These are phyloP conservation scores for Pyrgilauda ruficollis DNA, from an alignment of 2,113 vertebrate genomes.

Conservation along the genomic window DNA sequence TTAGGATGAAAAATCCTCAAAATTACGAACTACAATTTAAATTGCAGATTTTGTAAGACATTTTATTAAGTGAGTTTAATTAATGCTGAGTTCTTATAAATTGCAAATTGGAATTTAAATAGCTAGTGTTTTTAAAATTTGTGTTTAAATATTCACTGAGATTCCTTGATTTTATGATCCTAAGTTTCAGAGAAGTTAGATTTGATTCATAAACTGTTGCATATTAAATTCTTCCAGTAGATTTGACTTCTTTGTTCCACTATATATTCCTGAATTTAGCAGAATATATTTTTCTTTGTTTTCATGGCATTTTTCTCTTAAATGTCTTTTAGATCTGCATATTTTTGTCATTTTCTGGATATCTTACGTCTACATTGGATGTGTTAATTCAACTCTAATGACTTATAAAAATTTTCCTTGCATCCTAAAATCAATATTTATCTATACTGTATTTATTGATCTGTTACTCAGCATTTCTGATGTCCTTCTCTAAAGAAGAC, in stretches of 20 bases:
- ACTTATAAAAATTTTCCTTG: background rate
- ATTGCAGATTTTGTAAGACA: background rate
- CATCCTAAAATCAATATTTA: background rate
- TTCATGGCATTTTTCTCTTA: background rate
- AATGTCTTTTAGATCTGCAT: background rate
- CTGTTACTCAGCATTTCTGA: background rate
- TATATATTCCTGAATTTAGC: background rate
- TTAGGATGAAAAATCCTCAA: background rate
- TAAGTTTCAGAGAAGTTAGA: background rate
- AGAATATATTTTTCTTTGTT: background rate
- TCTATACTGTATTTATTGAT: background rate
- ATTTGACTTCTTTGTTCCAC: background rate
- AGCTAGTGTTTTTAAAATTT: background rate
- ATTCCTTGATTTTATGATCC: background rate
- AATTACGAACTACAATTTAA: background rate
- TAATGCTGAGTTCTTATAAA: background rate
- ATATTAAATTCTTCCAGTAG: background rate
- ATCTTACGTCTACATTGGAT: background rate
- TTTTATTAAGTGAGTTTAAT: background rate
- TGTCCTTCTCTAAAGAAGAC: background rate
- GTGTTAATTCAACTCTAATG: background rate
- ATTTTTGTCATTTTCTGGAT: background rate
- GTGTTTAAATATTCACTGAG: background rate
- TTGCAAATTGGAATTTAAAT: background rate
- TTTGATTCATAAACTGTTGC: background rate